Evolutionary conservation across 2,113 vertebrate species (phyloP).

Genomic region (Cnemophilus loriae): DNA sequence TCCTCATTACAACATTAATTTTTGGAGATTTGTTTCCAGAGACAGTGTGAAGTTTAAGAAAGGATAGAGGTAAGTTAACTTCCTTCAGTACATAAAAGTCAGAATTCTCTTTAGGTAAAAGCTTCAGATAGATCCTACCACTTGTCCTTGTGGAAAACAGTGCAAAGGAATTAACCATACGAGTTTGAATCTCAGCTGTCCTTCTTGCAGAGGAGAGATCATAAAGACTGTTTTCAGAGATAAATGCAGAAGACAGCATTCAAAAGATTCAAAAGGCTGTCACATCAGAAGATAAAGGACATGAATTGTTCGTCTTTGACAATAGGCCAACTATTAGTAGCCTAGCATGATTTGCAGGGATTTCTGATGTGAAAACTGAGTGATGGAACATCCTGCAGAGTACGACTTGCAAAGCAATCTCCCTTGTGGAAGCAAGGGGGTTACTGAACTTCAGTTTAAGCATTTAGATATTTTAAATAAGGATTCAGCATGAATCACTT

Average conservation of each 20-base stretch:
- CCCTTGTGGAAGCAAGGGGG: not conserved
- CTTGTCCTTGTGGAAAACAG: conserved; percentile 15
- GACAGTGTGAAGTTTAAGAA: conserved; percentile 3
- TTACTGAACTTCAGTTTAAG: conserved; percentile 4
- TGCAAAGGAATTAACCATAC: conserved; percentile 6
- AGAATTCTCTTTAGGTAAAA: conserved; percentile 14
- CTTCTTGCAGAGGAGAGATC: conserved; percentile 14
- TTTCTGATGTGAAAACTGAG: conserved; percentile 32
- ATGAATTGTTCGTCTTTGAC: conserved; percentile 13
- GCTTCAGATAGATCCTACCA: not conserved
- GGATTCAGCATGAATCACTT: not conserved
- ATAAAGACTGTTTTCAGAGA: conserved; percentile 41
- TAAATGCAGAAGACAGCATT: conserved; percentile 35
- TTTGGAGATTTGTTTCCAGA: conserved; percentile 26
- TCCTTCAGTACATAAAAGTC: conserved; percentile 34
- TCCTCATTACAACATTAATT: conserved; percentile 8
- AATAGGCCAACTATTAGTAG: conserved; percentile 34
- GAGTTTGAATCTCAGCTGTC: conserved; percentile 6
- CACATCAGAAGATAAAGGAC: conserved; percentile 43
- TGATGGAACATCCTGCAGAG: not conserved
- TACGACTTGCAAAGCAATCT: not conserved
- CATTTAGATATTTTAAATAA: not conserved
- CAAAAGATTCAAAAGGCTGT: conserved; percentile 39
- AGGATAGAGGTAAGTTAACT: conserved; percentile 12
- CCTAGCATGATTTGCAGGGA: not conserved